Conservation (phyloP, 1,140 invertebrate genomes). For the Lineus longissimus region DNA sequence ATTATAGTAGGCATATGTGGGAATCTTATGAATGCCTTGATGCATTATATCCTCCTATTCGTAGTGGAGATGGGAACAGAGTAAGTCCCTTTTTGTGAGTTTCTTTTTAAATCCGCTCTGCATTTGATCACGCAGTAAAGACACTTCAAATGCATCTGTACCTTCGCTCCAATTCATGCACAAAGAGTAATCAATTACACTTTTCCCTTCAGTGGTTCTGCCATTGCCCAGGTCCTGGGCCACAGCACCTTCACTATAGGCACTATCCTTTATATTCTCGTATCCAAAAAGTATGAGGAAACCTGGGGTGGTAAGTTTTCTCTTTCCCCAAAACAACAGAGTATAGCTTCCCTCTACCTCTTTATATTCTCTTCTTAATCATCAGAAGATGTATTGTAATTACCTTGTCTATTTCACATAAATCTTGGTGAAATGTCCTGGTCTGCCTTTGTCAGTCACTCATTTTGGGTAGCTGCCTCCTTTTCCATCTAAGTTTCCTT, state of each 20-base stretch:
- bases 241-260: constrained; percentile 4
- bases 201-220: constrained; percentile 16
- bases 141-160: too few species aligned
- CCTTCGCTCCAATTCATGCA: too few species aligned
- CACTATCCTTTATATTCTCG: constrained; percentile 10
- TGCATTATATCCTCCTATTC: constrained; percentile 16
- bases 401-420: too few species aligned
- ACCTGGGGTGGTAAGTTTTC: constrained; percentile 13
- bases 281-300: constrained; percentile 11
- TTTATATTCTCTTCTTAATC: too few species aligned
- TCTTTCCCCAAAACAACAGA: too few species aligned
- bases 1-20: constrained; percentile 13
- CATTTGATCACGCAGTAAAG: constrained; percentile 7
- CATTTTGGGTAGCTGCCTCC: too few species aligned
- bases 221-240: constrained; percentile 1
- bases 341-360: too few species aligned
- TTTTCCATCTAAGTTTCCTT: too few species aligned
- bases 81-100: background rate
- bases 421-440: too few species aligned
- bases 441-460: too few species aligned
- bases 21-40: constrained; percentile 12
- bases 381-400: too few species aligned
- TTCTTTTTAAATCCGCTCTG: background rate
- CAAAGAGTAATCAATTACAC: too few species aligned
- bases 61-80: background rate